Conservation (phyloP, 2,888 invertebrate species). For the Habrosyne pyritoides region DNA sequence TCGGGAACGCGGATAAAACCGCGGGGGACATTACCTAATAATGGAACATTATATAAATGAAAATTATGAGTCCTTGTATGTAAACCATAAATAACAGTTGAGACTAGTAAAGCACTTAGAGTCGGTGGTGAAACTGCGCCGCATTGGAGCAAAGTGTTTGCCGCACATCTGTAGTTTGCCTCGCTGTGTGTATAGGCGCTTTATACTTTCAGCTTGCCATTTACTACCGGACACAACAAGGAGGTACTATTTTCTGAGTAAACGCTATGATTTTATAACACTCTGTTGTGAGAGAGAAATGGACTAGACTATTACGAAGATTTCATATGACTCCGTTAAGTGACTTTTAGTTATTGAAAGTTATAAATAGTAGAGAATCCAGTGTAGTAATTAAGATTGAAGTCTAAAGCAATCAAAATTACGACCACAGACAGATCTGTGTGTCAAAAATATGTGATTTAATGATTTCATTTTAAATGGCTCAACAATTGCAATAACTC, state of each 20-base stretch:
- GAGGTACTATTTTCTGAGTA: slow-evolving; percentile 3
- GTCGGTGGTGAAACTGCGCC: slow-evolving; percentile 6
- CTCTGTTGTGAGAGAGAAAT: too few relatives aligned
- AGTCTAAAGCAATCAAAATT: too few relatives aligned
- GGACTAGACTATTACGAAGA: too few relatives aligned
- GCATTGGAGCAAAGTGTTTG: background rate
- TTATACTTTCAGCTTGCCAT: slow-evolving; percentile 3
- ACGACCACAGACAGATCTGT: too few relatives aligned
- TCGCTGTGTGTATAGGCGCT: slow-evolving; percentile 5
- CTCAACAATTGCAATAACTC: too few relatives aligned
- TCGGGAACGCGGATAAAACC: too few relatives aligned
- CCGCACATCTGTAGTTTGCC: slow-evolving; percentile 5
- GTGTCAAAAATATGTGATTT: too few relatives aligned
- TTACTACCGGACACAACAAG: background rate
- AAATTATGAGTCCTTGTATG: background rate
- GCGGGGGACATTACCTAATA: background rate
- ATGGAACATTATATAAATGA: background rate
- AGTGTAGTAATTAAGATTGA: too few relatives aligned
- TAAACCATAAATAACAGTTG: slow-evolving; percentile 3
- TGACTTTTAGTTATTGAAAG: too few relatives aligned
- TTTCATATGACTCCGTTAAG: too few relatives aligned
- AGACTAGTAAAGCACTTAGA: background rate
- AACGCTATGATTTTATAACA: background rate
- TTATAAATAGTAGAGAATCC: too few relatives aligned
- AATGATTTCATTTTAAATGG: too few relatives aligned